Evolutionary conservation across 2,888 invertebrate species (phyloP).

Genomic region (Aquatica leii): DNA sequence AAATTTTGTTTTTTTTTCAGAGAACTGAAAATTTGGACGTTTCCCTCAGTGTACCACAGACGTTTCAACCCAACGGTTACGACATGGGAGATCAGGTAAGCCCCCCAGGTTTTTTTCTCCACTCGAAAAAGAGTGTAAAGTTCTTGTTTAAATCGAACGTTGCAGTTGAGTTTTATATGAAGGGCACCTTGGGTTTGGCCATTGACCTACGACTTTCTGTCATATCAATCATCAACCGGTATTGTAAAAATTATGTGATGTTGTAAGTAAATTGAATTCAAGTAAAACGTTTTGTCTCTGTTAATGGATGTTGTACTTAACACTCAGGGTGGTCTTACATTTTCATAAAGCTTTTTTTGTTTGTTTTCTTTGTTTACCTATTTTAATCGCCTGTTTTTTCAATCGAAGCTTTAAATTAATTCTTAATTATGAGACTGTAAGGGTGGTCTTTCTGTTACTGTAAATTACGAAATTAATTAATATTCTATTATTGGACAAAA

Average conservation of each 20-base stretch:
- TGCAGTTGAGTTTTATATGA: conserved; percentile 21
- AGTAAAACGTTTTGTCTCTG: conserved; percentile 36
- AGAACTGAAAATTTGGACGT: conserved; percentile 79
- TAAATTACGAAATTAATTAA: no score
- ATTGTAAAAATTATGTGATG: conserved; percentile 38
- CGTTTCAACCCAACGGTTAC: conserved; percentile 72
- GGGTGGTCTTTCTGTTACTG: conserved; percentile 8
- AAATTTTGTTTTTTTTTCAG: conserved; percentile 62
- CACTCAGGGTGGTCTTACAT: conserved; percentile 31
- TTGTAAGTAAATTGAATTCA: conserved; percentile 38
- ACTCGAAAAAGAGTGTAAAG: not conserved
- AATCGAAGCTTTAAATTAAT: conserved; percentile 2
- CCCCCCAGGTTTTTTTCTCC: not conserved
- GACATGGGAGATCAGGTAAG: conserved; percentile 80
- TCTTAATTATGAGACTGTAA: not conserved
- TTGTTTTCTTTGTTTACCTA: no score
- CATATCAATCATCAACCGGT: conserved; percentile 46
- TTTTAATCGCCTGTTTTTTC: not conserved
- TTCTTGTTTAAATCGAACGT: not conserved
- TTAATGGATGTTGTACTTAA: conserved; percentile 34
- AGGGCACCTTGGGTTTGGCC: conserved; percentile 45
- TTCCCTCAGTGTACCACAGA: conserved; percentile 74
- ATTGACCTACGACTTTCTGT: conserved; percentile 46
- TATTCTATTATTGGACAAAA: no score
- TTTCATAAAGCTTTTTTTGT: no score